phyloP scores from a whole-genome alignment of 2,797 vertebrate species.

The Chiloscyllium punctatum region DNA sequence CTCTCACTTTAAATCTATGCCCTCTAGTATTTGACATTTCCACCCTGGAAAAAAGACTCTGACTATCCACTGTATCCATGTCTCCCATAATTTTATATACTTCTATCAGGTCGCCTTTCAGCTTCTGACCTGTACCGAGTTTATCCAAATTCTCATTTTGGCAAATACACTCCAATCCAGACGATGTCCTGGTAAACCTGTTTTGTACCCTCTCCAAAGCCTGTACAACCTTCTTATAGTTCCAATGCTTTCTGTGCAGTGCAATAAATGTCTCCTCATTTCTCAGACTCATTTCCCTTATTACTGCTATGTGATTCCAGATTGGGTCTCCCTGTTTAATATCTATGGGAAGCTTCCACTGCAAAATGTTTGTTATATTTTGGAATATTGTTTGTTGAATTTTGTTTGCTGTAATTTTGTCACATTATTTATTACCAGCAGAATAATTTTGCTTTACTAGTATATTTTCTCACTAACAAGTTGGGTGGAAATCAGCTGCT shows the following conservation, averaged over 20 bases:
- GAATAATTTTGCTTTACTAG: background rate
- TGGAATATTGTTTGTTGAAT: background rate
- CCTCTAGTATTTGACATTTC: too few relatives aligned
- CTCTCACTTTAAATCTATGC: too few relatives aligned
- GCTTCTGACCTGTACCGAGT: too few relatives aligned
- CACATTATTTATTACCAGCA: background rate
- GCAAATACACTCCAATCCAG: too few relatives aligned
- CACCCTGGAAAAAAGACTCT: too few relatives aligned
- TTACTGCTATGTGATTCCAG: background rate
- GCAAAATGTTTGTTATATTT: background rate
- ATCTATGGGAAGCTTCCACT: background rate
- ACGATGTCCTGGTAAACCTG: too few relatives aligned
- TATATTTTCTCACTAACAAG: background rate
- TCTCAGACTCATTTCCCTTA: background rate
- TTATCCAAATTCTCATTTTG: too few relatives aligned
- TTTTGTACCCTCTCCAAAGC: too few relatives aligned
- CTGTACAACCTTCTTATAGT: too few relatives aligned
- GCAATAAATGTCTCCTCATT: background rate
- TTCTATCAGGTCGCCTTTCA: too few relatives aligned
- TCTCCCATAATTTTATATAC: too few relatives aligned
- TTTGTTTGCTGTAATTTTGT: background rate
- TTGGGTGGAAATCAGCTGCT: background rate
- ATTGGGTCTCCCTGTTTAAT: background rate
- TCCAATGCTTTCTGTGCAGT: background rate
- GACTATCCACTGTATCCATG: too few relatives aligned